These are phyloP conservation scores for Trachymyrmex cornetzi DNA, from an alignment of 1,140 invertebrate genomes.

Conservation along the genomic window DNA sequence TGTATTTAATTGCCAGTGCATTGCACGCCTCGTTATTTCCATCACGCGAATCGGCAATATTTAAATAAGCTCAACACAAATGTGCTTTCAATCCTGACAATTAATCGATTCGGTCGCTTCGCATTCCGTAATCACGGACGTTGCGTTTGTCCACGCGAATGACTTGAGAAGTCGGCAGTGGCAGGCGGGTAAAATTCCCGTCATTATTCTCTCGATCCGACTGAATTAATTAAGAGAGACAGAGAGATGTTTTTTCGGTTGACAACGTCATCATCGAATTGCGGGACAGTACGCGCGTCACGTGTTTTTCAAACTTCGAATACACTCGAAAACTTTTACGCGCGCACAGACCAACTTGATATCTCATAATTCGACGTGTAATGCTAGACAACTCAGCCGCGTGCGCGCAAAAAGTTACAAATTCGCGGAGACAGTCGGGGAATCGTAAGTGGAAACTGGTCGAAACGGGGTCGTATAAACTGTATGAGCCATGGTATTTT, in stretches of 20 bases:
- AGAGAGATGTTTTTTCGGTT: slow-evolving; percentile 4
- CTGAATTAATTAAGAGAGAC: slow-evolving; percentile 11
- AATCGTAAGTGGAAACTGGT: slow-evolving; percentile 49
- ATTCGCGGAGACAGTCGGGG: slow-evolving; percentile 63
- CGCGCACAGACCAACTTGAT: slow-evolving; percentile 18
- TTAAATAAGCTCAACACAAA: slow-evolving; percentile 73
- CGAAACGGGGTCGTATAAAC: slow-evolving; percentile 26
- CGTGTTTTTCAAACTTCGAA: slow-evolving; percentile 59
- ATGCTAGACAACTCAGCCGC: slow-evolving; percentile 18
- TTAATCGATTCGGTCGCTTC: slow-evolving; percentile 14
- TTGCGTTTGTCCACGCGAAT: slow-evolving; percentile 25
- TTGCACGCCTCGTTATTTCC: slow-evolving; percentile 71
- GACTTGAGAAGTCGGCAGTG: slow-evolving; percentile 29
- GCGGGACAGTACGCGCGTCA: slow-evolving; percentile 32
- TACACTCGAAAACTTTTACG: slow-evolving; percentile 55
- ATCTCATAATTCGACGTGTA: slow-evolving; percentile 46
- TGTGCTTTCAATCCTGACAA: slow-evolving; percentile 56
- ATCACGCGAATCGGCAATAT: slow-evolving; percentile 72
- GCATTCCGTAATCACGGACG: background rate
- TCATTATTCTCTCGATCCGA: background rate
- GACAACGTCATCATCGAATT: background rate
- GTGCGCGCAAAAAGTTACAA: slow-evolving; percentile 33
- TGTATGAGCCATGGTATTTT: background rate
- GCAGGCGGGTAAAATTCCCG: background rate
- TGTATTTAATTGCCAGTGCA: slow-evolving; percentile 67